Evolutionary conservation across 2,113 vertebrate species (phyloP).

Genomic region (Myrmecophaga tridactyla): DNA sequence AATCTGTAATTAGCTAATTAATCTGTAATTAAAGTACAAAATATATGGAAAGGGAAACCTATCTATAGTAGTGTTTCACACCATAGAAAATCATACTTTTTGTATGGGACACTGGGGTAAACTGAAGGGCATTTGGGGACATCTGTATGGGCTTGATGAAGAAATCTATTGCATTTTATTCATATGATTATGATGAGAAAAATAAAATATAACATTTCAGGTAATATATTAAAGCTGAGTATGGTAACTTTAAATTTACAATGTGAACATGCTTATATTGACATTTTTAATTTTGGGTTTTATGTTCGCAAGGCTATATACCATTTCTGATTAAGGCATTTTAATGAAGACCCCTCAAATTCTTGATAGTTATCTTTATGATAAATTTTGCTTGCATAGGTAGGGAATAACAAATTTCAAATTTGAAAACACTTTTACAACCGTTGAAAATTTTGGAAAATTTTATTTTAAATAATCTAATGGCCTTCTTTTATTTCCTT

Average conservation of each 20-base stretch:
- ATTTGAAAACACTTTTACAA: not conserved
- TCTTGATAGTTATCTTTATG: not conserved
- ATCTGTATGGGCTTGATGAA: not conserved
- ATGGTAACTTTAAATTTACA: conserved; percentile 18
- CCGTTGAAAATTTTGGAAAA: not conserved
- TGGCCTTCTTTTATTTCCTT: not conserved
- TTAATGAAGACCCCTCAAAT: not conserved
- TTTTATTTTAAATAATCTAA: conserved; percentile 27
- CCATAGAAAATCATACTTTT: conserved; percentile 9
- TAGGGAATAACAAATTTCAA: not conserved
- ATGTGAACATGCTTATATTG: not conserved
- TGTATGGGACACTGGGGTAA: not conserved
- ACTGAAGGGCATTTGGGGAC: not conserved
- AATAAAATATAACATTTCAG: not conserved
- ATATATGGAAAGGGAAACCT: not conserved
- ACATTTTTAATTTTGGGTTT: conserved; percentile 12
- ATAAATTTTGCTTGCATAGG: not conserved
- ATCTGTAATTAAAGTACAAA: not conserved
- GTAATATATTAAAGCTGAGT: conserved; percentile 5
- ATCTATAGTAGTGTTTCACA: not conserved
- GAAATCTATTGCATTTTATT: not conserved
- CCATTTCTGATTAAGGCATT: conserved; percentile 15
- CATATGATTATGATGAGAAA: conserved; percentile 17
- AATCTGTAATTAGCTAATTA: not conserved
- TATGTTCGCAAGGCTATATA: not conserved